These are phyloP conservation scores for Diadophis punctatus DNA, from an alignment of 2,113 vertebrate genomes.

Conservation along the genomic window DNA sequence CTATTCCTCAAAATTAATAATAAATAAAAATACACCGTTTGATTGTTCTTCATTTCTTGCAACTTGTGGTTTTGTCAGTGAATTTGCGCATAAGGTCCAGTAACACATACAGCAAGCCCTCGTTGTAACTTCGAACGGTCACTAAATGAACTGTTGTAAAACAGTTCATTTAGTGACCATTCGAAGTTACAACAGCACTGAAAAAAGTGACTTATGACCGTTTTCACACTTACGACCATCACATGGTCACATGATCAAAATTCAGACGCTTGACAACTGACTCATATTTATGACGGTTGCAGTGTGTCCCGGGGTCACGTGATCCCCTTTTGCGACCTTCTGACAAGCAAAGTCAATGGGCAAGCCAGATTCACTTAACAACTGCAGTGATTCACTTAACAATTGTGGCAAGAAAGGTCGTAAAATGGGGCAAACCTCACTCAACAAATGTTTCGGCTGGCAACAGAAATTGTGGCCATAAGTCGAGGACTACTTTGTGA, in stretches of 20 bases:
- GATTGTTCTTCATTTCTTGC: slow-evolving; percentile 36
- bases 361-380: too few relatives aligned
- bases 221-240: background rate
- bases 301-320: too few relatives aligned
- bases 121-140: too few relatives aligned
- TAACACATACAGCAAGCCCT: background rate
- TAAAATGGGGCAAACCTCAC: too few relatives aligned
- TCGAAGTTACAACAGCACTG: background rate
- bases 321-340: too few relatives aligned
- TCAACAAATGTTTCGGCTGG: too few relatives aligned
- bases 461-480: too few relatives aligned
- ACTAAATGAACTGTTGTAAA: too few relatives aligned
- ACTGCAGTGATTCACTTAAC: too few relatives aligned
- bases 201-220: background rate
- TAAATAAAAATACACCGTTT: slow-evolving; percentile 45
- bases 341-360: too few relatives aligned
- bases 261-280: background rate
- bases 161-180: background rate
- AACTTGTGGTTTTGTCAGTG: background rate
- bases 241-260: background rate
- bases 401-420: too few relatives aligned
- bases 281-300: too few relatives aligned
- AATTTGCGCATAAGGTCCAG: background rate
- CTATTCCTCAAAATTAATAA: slow-evolving; percentile 42
- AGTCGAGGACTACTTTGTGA: background rate